Conservation (phyloP, 1,140 invertebrate genomes). For the Pseudomyrmex dendroicus region DNA sequence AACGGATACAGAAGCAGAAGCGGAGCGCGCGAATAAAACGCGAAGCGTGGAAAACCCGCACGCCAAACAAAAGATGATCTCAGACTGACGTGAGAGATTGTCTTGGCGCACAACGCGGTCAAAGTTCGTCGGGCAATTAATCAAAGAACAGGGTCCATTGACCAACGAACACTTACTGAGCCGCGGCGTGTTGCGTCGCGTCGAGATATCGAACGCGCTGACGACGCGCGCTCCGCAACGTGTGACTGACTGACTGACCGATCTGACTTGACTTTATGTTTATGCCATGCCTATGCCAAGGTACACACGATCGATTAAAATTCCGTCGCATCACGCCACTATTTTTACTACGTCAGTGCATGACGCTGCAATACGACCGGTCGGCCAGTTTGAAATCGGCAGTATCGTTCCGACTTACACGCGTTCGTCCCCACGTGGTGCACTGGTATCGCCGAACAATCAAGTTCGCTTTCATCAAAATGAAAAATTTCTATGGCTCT, state of each 20-base stretch:
- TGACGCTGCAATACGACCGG: slow-evolving; percentile 26
- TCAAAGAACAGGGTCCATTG: neutral
- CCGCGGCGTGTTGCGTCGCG: neutral
- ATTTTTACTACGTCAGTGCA: slow-evolving; percentile 46
- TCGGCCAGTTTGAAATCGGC: too few relatives aligned
- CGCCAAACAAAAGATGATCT: neutral
- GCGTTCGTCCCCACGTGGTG: too few relatives aligned
- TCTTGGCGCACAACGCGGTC: neutral
- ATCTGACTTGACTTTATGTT: slow-evolving; percentile 64
- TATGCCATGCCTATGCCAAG: slow-evolving; percentile 60
- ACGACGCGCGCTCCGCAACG: neutral
- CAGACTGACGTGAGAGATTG: neutral
- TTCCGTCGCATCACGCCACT: slow-evolving; percentile 71
- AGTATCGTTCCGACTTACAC: too few relatives aligned
- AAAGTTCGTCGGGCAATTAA: slow-evolving; percentile 46
- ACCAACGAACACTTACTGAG: slow-evolving; percentile 26
- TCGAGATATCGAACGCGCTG: neutral
- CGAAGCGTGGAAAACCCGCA: neutral
- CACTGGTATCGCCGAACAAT: too few relatives aligned
- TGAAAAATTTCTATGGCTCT: too few relatives aligned
- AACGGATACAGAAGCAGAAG: neutral
- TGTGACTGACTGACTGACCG: slow-evolving; percentile 62
- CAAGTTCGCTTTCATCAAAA: too few relatives aligned
- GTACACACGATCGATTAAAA: slow-evolving; percentile 68
- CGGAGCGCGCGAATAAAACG: too few relatives aligned